A percentile compares a stretch with the other conserved stretches of the same genome.
Conservation (phyloP, 2,113 vertebrate species). For the Euleptes europaea region DNA sequence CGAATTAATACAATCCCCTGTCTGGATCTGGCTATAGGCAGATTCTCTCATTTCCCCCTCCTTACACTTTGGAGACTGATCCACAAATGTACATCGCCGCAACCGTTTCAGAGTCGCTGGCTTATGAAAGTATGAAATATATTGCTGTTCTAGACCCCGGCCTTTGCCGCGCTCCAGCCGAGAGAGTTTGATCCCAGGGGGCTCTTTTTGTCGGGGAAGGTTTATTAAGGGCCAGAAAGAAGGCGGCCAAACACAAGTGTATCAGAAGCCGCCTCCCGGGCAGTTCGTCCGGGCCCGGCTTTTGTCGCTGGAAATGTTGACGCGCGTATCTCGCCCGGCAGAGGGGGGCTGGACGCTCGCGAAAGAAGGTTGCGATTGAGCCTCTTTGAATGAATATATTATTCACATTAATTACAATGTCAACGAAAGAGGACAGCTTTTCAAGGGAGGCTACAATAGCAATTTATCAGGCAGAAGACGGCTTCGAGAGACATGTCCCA, state of each 20-base stretch:
- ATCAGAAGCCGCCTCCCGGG: background rate
- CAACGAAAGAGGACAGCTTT: constrained; percentile 73
- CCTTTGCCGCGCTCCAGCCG: background rate
- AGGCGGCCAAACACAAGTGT: constrained; percentile 33
- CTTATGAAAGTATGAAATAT: fast-evolving
- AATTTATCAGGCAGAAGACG: constrained; percentile 67
- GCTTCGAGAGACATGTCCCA: constrained; percentile 63
- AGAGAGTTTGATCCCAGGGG: background rate
- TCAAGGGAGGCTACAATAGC: constrained; percentile 62
- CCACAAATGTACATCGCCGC: too few species aligned
- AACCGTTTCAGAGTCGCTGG: background rate
- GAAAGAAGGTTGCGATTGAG: constrained; percentile 54
- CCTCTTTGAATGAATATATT: constrained; percentile 70
- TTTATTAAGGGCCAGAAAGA: background rate
- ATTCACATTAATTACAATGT: constrained; percentile 76
- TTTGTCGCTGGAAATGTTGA: constrained; percentile 58
- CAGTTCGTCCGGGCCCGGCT: constrained; percentile 44
- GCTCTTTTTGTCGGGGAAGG: constrained; percentile 6
- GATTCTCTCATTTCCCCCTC: too few species aligned
- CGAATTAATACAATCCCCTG: too few species aligned
- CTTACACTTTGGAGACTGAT: too few species aligned
- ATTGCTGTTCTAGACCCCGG: background rate
- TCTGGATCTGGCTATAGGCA: too few species aligned
- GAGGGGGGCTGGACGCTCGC: constrained; percentile 52
- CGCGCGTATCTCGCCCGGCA: constrained; percentile 53